Evolutionary conservation across 2,888 invertebrate genomes (phyloP), one percentile per base, ranked within the genome.

Genomic region (Adela reaumurella): DNA sequence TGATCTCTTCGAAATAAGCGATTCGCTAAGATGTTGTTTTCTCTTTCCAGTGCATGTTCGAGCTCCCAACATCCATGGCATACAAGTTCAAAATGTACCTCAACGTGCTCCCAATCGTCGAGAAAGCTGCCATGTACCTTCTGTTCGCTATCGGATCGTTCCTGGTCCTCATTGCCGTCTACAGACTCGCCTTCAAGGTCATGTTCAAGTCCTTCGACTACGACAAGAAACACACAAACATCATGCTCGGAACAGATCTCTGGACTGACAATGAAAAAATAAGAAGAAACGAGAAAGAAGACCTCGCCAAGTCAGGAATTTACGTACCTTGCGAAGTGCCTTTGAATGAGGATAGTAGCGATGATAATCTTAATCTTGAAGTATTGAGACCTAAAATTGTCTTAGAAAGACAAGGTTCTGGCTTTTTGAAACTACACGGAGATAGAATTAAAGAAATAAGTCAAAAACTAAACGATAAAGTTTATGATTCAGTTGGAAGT

Each of bases 11-110:
- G n/a, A n/a, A n/a, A n/a, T n/a, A n/a, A n/a, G n/a, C n/a, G n/a
- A n/a, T n/a, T n/a, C n/a, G n/a, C n/a, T n/a, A n/a, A n/a, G n/a
- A n/a, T n/a, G n/a, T n/a, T n/a, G n/a, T 51, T 49, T 54, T 57
- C 60, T 47, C 55, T 60, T 72, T 68, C 24, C 81, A 91, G 92
- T 83, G 85, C 60, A 83, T 92, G 86, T 79, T 83, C 58, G 69
- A 79, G 2, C 73, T 92, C 2, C 87, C 92, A 0, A 70, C 82
- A 1, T 62, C 66, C 0, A 64, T 92, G 57, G 77, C 81, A 49
- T 70, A 79, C 20, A 83, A 85, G 19, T 92, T 92, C 70, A 80
- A 82, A 53, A 65, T 92, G 11, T 92, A 92, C 63, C 67, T 92
- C 3, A 88, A 88, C 61, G 78, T 89, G 4, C 62, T 90, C 2